Conservation (phyloP, 53 echinoderm and acorn worm genomes). For the Glandiceps talaboti region DNA sequence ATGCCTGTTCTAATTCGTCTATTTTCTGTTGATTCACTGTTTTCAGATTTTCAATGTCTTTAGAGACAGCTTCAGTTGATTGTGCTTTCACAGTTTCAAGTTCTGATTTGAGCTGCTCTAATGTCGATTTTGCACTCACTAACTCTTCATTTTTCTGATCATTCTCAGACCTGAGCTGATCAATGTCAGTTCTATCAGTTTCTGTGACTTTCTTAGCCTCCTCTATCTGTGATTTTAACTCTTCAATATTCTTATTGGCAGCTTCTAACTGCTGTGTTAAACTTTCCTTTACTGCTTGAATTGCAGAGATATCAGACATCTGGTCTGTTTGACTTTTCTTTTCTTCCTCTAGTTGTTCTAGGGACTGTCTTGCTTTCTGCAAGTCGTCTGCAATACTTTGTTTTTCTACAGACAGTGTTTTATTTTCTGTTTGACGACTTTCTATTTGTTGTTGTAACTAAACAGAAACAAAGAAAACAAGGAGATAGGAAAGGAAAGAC, state of each 20-base stretch:
- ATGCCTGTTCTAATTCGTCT: neutral
- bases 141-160: constrained; percentile 28
- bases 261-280: neutral
- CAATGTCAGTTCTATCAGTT: neutral
- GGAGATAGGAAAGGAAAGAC: neutral
- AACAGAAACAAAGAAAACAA: neutral
- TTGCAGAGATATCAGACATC: neutral
- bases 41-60: neutral
- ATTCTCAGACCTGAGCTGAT: neutral
- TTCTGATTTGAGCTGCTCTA: constrained; percentile 5
- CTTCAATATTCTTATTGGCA: neutral
- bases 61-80: neutral
- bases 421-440: neutral
- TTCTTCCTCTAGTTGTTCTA: neutral
- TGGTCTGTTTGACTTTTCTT: neutral
- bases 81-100: neutral
- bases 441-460: neutral
- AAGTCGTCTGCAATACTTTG: neutral
- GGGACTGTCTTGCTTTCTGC: neutral
- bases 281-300: neutral
- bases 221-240: neutral
- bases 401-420: neutral
- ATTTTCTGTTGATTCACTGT: neutral
- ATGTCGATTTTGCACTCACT: constrained; percentile 10
- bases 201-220: neutral